phyloP scores from a whole-genome alignment of 2,113 vertebrate genomes.

The Andinoacara biseriatus region DNA sequence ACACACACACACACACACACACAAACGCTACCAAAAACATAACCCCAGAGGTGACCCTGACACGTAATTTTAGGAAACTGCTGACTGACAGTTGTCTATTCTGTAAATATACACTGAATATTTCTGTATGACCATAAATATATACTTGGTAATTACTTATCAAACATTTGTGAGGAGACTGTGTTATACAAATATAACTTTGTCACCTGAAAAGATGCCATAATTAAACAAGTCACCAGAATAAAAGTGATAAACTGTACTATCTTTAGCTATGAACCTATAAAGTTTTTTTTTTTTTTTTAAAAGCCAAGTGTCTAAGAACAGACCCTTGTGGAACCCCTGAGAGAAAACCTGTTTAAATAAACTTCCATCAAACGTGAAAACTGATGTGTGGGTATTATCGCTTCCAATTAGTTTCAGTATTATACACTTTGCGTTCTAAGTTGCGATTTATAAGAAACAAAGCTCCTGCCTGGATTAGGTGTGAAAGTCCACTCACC shows the following conservation, averaged over 20 bases:
- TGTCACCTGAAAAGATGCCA: neutral
- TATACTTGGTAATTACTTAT: no score
- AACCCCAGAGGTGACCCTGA: neutral
- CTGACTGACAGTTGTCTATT: neutral
- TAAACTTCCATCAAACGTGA: neutral
- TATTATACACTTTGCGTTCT: neutral
- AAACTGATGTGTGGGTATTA: neutral
- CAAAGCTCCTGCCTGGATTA: neutral
- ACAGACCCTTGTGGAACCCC: neutral
- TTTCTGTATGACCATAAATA: no score
- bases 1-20: no score
- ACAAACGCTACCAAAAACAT: no score
- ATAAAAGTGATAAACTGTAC: neutral
- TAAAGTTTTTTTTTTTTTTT: no score
- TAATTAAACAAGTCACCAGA: neutral
- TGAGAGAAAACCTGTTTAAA: accelerated
- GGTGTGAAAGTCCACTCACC: no score
- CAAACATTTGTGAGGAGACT: neutral
- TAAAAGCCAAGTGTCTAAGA: neutral
- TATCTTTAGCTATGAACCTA: neutral
- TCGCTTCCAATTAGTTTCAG: neutral
- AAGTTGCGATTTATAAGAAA: neutral
- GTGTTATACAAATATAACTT: neutral
- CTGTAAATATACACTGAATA: neutral
- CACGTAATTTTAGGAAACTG: neutral